A percentile compares a stretch with the other conserved stretches of the same genome.
These are phyloP conservation scores for Chymomyza procnemis DNA, from an alignment of 2,888 invertebrate genomes.

Conservation along the genomic window DNA sequence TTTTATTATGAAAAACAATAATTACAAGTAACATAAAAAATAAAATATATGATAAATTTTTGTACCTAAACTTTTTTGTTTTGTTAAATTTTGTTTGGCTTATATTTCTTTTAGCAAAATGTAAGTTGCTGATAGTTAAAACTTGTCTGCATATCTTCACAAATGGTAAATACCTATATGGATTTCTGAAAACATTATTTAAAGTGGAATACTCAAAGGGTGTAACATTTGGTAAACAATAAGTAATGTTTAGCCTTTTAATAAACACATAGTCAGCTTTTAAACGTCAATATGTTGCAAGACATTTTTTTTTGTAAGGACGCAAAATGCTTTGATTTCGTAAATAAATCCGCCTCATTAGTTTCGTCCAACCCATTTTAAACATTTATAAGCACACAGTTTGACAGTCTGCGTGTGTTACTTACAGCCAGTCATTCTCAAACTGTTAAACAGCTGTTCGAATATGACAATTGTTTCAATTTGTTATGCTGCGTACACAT, in stretches of 20 bases:
- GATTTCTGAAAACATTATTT: too few relatives aligned
- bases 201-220: too few relatives aligned
- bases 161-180: too few relatives aligned
- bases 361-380: neutral
- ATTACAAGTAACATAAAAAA: slow-evolving; percentile 43
- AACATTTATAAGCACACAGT: slow-evolving; percentile 6
- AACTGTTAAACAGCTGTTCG: slow-evolving; percentile 32
- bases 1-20: slow-evolving; percentile 53
- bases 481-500: slow-evolving; percentile 1
- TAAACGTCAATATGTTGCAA: neutral
- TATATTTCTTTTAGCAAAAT: neutral
- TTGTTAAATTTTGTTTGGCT: neutral
- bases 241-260: too few relatives aligned
- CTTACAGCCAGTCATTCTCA: neutral
- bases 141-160: too few relatives aligned
- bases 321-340: too few relatives aligned
- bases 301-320: neutral
- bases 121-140: too few relatives aligned
- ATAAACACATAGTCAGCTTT: too few relatives aligned
- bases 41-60: slow-evolving; percentile 66
- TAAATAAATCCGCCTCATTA: neutral
- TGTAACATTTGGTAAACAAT: too few relatives aligned
- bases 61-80: slow-evolving; percentile 49
- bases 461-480: neutral
- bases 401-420: slow-evolving; percentile 12